Evolutionary conservation across 2,113 vertebrate species (phyloP), one percentile per base, ranked within the genome.

Genomic region (Noctilio leporinus): DNA sequence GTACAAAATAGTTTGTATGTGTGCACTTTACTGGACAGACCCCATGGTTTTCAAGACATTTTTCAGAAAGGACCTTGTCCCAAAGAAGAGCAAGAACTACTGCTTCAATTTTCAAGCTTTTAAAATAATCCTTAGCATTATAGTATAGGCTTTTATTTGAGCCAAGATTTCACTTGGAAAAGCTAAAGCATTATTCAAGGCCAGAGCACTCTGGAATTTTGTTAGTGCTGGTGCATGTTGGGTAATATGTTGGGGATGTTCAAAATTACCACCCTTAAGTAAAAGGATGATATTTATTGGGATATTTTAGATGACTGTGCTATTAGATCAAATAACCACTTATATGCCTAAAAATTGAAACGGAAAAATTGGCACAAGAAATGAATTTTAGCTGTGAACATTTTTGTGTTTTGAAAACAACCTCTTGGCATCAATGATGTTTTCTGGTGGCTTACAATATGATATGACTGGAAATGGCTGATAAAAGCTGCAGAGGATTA

Each of bases 371-470:
- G 69, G 35, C 40, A 75, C 43, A 47, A 43, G 7, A 19, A 57
- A 92, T 15, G 28, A 33, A 55, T 86, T 86, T 85, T 83, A 95
- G 40, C 70, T 49, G 16, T 69, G 62, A 51, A 7, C 8, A 7
- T 96, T 89, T 85, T 51, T 92, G 69, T 92, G 45, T 59, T 96
- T 90, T 84, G 76, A 73, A 90, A 93, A 80, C 76, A 92, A 51
- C 7, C 49, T 83, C 69, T 90, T 86, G 69, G 72, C 76, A n/a
- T 87, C n/a, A 28, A 0, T 83, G 33, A 38, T 67, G 26, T 64
- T 14, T 92, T 15, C 70, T 94, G 55, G 62, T 89, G n/a, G 26
- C 73, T 94, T 45, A 22, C 62, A 83, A 51, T 43, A 28, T 45
- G 76, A 78, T 78, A 77, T 47, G 57, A 45, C 47, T 84, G 16